Base-by-base conservation (phyloP, 2,797 vertebrate species). In the Glossophaga mutica region DNA sequence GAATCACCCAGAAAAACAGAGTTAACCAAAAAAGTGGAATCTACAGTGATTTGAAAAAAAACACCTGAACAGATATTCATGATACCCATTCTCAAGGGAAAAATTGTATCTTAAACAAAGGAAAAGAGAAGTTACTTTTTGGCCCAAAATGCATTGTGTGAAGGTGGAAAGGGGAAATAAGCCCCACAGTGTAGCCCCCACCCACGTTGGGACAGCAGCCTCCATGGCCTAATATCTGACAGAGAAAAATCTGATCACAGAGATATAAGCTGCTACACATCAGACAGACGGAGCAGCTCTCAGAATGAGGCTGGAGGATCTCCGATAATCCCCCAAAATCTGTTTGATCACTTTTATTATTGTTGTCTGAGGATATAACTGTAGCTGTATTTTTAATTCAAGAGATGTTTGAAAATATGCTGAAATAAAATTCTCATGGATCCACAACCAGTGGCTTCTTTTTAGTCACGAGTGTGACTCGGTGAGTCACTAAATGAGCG, bases 181-280 rank as follows among this genome's bases (percentile, higher is more conserved):
- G 24, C 44, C 3, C 0, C 15, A 19, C 3, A 21, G 37, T 0
- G n/a, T 2, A 19, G 74, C 3, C 21, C 48, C 52, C n/a, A 2
- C 10, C 39, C 32, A 48, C 42, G 24, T 0, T 0, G 21, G 12
- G 42, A 70, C 29, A 82, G 83, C 24, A 7, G 48, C 67, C 59
- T n/a, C 48, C 16, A 8, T 0, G 22, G 37, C 44, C 11, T 50
- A 1, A 39, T 0, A 21, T 0, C 7, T 0, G 32, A 26, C 2
- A 5, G 50, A 62, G 37, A 65, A 39, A 55, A 65, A 44, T 6
- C 6, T 9, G 50, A 87, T 29, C 26, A 44, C 4, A 57, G 77
- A 11, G 16, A 26, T 0, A 18, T 10, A 42, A 50, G 26, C 26
- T 34, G 19, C 9, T 9, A 9, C 4, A 21, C 5, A 0, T 0